These are phyloP conservation scores for Eumacrocentrus americanus DNA, from an alignment of 2,888 invertebrate species.

Conservation along the genomic window DNA sequence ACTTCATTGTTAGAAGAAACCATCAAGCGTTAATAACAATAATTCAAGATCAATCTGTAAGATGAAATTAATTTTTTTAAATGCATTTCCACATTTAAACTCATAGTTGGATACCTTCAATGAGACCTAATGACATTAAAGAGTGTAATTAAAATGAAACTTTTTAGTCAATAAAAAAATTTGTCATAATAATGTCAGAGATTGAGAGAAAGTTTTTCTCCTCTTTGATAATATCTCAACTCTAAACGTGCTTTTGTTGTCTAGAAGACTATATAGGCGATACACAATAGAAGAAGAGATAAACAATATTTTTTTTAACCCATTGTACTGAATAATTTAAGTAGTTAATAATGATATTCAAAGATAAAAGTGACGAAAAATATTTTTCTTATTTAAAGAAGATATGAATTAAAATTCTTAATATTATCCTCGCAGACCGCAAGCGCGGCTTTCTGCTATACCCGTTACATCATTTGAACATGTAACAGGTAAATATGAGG, in stretches of 20 bases:
- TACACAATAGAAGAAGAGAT: not conserved
- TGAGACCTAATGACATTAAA: too few species aligned
- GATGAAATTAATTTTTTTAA: too few species aligned
- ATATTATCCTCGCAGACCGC: constrained; percentile 2
- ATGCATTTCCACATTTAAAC: too few species aligned
- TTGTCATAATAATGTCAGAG: too few species aligned
- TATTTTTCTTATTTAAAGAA: not conserved
- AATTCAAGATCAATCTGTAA: too few species aligned
- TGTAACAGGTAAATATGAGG: constrained; percentile 28
- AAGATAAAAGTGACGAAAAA: not conserved
- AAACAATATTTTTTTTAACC: not conserved
- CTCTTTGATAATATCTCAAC: not conserved
- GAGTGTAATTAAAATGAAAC: too few species aligned
- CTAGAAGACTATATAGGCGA: not conserved
- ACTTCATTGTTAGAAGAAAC: too few species aligned
- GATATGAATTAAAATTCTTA: constrained; percentile 2
- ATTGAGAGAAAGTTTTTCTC: constrained; percentile 9
- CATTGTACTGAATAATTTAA: not conserved
- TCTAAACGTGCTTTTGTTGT: not conserved
- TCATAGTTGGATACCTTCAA: too few species aligned
- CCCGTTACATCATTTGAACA: constrained; percentile 11
- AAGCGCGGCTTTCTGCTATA: not conserved
- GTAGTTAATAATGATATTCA: not conserved
- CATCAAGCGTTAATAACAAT: too few species aligned
- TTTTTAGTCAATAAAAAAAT: too few species aligned